These are phyloP conservation scores for Paratrypauchen microcephalus DNA, from an alignment of 2,797 vertebrate species.

Conservation along the genomic window DNA sequence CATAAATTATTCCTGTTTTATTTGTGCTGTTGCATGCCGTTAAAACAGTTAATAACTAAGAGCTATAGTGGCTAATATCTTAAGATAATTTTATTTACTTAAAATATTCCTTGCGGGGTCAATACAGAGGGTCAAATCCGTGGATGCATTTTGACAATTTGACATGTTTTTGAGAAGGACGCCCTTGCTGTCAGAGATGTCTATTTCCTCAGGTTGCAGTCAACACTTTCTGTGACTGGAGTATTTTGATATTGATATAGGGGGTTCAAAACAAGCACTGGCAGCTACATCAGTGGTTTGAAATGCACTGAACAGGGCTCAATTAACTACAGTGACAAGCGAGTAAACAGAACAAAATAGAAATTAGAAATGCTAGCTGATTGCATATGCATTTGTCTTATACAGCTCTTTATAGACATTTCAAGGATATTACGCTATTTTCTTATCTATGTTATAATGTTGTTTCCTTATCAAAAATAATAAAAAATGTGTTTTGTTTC, in stretches of 20 bases:
- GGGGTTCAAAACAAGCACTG: background rate
- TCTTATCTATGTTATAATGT: too few species aligned
- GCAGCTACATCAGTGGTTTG: background rate
- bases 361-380: background rate
- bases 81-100: background rate
- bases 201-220: background rate
- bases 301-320: background rate
- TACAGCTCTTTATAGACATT: too few species aligned
- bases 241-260: background rate
- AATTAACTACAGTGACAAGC: background rate
- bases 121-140: background rate
- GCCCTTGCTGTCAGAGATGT: background rate
- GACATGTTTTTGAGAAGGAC: background rate
- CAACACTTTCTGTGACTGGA: background rate
- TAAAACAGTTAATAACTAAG: too few species aligned
- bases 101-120: background rate
- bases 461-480: too few species aligned
- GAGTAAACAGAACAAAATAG: background rate
- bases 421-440: too few species aligned
- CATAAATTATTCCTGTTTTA: too few species aligned
- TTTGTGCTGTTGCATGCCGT: too few species aligned
- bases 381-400: background rate
- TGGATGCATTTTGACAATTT: background rate
- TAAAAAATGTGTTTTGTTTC: too few species aligned
- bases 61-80: too few species aligned